phyloP scores from a whole-genome alignment of 2,797 vertebrate genomes.

The Echiichthys vipera region DNA sequence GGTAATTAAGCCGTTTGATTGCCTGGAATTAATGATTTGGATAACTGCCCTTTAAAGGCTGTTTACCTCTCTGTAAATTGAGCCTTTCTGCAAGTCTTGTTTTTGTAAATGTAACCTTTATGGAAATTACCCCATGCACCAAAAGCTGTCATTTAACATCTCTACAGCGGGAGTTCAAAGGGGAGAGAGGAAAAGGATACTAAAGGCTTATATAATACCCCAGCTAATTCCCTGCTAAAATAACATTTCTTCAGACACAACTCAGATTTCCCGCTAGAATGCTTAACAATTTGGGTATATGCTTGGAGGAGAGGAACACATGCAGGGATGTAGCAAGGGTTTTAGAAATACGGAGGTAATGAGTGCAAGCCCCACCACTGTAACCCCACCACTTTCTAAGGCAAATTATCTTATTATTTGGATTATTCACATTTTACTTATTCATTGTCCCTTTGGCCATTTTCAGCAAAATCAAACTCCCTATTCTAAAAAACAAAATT shows the following conservation, averaged over 20 bases:
- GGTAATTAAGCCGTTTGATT: conserved; percentile 91
- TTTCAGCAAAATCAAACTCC: neutral
- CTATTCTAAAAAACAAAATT: too few relatives aligned
- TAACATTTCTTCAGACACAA: conserved; percentile 54
- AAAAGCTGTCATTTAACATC: conserved; percentile 85
- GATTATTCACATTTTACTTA: conserved; percentile 6
- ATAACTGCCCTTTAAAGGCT: conserved; percentile 92
- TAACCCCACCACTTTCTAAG: neutral
- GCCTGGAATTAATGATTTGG: conserved; percentile 90
- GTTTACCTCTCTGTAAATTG: conserved; percentile 90
- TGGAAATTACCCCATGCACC: conserved; percentile 87
- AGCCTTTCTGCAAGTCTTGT: conserved; percentile 89
- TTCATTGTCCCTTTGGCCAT: conserved; percentile 9
- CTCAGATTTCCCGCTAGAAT: conserved; percentile 34
- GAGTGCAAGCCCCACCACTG: neutral
- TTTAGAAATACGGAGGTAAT: conserved; percentile 9
- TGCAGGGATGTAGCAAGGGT: neutral
- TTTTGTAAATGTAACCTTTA: conserved; percentile 90
- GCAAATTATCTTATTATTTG: neutral
- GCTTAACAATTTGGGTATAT: conserved; percentile 9
- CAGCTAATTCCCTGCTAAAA: conserved; percentile 68
- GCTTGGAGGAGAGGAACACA: conserved; percentile 14
- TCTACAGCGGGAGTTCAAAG: conserved; percentile 72
- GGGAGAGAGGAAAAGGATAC: conserved; percentile 67
- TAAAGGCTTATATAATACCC: conserved; percentile 66